Evolutionary conservation across 2,797 vertebrate genomes (phyloP).

Genomic region (Micrastur ruficollis): DNA sequence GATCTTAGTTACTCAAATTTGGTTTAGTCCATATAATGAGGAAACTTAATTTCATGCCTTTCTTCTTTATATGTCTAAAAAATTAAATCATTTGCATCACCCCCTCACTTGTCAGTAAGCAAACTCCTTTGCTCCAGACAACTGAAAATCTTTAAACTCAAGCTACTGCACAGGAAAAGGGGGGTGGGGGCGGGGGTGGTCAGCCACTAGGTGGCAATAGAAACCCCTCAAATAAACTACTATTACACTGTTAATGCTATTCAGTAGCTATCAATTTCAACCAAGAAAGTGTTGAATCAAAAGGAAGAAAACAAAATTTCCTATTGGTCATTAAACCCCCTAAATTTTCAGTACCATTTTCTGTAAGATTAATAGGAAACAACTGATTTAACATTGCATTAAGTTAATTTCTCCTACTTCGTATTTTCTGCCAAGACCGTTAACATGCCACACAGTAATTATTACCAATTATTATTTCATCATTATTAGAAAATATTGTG

Average conservation of each 20-base stretch:
- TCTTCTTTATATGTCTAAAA: not conserved
- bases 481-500: not conserved
- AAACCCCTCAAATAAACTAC: constrained; percentile 56
- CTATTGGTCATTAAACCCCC: not conserved
- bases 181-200: not conserved
- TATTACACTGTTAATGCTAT: rapidly evolving
- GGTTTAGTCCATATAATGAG: not conserved
- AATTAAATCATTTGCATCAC: not conserved
- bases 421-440: not conserved
- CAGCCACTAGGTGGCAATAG: constrained; percentile 75
- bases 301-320: not conserved
- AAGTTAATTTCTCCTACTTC: not conserved
- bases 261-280: not conserved
- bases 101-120: not conserved
- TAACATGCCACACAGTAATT: rapidly evolving
- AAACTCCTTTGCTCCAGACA: not conserved
- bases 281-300: not conserved
- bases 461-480: not conserved
- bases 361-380: not conserved
- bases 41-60: not conserved
- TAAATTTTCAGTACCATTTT: not conserved
- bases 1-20: not conserved
- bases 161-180: not conserved
- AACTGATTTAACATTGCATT: not conserved
- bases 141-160: rapidly evolving